These are phyloP conservation scores for Solenopsis fugax DNA, from an alignment of 1,140 invertebrate species.

Conservation along the genomic window DNA sequence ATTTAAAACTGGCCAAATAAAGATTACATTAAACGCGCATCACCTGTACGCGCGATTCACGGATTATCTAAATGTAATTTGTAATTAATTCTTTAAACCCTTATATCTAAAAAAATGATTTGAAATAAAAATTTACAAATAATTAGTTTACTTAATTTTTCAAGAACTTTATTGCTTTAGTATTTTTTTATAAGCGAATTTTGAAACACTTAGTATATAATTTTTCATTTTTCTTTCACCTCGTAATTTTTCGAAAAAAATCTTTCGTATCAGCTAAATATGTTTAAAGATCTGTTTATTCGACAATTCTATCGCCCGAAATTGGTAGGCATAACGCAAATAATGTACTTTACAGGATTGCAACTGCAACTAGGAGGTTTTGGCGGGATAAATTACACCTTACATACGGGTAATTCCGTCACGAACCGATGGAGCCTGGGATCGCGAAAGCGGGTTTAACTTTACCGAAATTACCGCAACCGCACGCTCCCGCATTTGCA, in stretches of 20 bases:
- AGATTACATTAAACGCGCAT: no score
- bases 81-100: no score
- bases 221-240: not conserved
- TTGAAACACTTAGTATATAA: no score
- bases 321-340: constrained; percentile 9
- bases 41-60: no score
- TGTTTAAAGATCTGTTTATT: constrained; percentile 9
- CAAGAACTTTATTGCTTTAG: no score
- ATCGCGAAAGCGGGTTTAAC: constrained; percentile 79
- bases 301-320: constrained; percentile 10
- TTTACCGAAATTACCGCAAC: constrained; percentile 76
- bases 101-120: no score
- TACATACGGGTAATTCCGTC: constrained; percentile 76
- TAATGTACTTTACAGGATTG: constrained; percentile 76
- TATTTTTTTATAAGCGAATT: no score
- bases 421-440: constrained; percentile 71
- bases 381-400: constrained; percentile 80
- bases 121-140: no score
- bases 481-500: constrained; percentile 73
- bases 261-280: not conserved
- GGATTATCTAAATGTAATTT: no score
- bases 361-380: constrained; percentile 80
- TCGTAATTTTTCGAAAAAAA: not conserved
- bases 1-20: no score
- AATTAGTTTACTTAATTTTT: no score